phyloP scores from a whole-genome alignment of 1,140 invertebrate genomes.

The Physella acuta region DNA sequence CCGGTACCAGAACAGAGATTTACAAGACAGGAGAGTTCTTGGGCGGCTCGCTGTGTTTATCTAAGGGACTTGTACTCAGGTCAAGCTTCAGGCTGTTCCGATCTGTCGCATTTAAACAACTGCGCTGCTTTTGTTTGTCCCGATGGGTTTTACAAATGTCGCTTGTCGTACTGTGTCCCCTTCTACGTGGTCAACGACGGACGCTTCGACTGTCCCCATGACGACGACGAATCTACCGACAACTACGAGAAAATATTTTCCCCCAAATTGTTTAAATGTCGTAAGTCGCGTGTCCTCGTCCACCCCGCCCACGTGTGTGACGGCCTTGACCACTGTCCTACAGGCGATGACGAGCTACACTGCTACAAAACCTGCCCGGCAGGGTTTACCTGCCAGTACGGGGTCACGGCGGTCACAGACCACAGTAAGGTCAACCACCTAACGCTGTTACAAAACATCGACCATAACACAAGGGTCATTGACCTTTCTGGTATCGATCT shows the following conservation, averaged over 20 bases:
- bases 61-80: no score
- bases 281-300: neutral
- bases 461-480: neutral
- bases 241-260: no score
- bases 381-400: neutral
- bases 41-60: no score
- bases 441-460: neutral
- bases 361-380: neutral
- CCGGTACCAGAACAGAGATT: no score
- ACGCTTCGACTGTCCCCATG: neutral
- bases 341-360: neutral
- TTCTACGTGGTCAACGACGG: neutral
- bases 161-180: neutral
- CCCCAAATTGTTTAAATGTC: neutral
- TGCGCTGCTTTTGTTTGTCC: neutral
- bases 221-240: neutral
- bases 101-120: slow-evolving; percentile 2
- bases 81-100: neutral
- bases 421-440: neutral
- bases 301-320: no score
- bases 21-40: no score
- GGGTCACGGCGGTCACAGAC: neutral
- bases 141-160: slow-evolving; percentile 9
- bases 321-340: neutral
- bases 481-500: neutral